Evolutionary conservation across 1,140 invertebrate genomes (phyloP).

Genomic region (Caenorhabditis briggsae): DNA sequence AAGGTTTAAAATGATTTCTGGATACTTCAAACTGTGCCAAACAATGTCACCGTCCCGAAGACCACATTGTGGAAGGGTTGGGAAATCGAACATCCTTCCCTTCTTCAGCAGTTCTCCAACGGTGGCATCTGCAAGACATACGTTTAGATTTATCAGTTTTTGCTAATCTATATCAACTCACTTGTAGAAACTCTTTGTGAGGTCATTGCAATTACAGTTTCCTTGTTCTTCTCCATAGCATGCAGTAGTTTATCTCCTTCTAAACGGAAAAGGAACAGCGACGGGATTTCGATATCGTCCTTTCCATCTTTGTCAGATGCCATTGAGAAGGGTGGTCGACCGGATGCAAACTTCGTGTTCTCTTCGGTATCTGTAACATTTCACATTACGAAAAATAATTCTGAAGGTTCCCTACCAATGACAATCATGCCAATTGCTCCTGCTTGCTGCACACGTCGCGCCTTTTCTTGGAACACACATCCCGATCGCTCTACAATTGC

Average conservation of each 20-base stretch:
- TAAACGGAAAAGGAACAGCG: slow-evolving; percentile 50
- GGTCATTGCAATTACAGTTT: background rate
- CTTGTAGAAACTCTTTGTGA: background rate
- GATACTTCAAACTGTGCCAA: background rate
- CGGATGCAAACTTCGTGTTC: background rate
- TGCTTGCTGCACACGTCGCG: slow-evolving; percentile 84
- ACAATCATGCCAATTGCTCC: slow-evolving; percentile 90
- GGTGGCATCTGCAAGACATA: background rate
- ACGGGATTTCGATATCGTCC: slow-evolving; percentile 57
- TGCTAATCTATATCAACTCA: background rate
- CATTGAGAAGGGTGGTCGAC: slow-evolving; percentile 52
- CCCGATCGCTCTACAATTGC: slow-evolving; percentile 88
- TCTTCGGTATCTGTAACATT: slow-evolving; percentile 85
- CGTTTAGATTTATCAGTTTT: background rate
- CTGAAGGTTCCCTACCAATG: slow-evolving; percentile 85
- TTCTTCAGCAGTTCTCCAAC: slow-evolving; percentile 9
- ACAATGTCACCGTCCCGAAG: slow-evolving; percentile 37
- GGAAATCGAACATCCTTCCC: slow-evolving; percentile 2
- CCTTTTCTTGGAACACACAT: slow-evolving; percentile 96
- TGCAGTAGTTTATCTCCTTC: slow-evolving; percentile 51
- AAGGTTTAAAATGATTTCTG: slow-evolving; percentile 58
- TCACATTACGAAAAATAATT: slow-evolving; percentile 80
- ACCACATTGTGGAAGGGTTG: slow-evolving; percentile 42
- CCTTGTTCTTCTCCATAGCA: slow-evolving; percentile 1
- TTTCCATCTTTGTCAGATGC: slow-evolving; percentile 39